A percentile compares a stretch with the other conserved stretches of the same genome.
phyloP scores from a whole-genome alignment of 2,888 invertebrate species.

The Aleiodes leptofemur region DNA sequence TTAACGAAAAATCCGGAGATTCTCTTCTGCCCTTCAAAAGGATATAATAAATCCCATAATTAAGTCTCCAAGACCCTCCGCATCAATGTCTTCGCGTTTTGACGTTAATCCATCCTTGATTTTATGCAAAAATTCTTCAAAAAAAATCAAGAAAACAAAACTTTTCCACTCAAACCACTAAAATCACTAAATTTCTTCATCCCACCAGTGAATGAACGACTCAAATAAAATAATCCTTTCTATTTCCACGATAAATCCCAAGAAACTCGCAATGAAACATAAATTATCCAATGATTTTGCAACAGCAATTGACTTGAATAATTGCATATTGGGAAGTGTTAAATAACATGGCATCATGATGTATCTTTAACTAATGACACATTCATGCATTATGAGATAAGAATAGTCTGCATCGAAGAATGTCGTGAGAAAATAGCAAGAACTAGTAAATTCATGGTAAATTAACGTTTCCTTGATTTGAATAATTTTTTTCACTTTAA shows the following conservation, averaged over 20 bases:
- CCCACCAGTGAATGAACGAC: too few species aligned
- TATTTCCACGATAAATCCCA: too few species aligned
- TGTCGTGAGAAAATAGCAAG: conserved; percentile 23
- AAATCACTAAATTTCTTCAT: too few species aligned
- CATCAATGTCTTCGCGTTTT: conserved; percentile 1
- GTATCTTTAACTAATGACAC: conserved; percentile 1
- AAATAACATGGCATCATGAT: conserved; percentile 10
- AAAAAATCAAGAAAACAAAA: too few species aligned
- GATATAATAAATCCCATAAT: neutral
- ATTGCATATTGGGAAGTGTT: conserved; percentile 30
- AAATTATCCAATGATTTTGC: conserved; percentile 6
- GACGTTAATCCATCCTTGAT: conserved; percentile 7
- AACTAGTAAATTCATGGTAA: neutral
- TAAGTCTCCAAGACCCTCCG: conserved; percentile 12
- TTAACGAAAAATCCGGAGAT: conserved; percentile 25
- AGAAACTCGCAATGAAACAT: too few species aligned
- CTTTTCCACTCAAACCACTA: too few species aligned
- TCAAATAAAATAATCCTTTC: too few species aligned
- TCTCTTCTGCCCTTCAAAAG: neutral
- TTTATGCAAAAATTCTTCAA: neutral
- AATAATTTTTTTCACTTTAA: neutral
- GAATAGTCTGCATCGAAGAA: conserved; percentile 10
- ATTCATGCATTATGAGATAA: conserved; percentile 12
- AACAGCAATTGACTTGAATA: conserved; percentile 9
- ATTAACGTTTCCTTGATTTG: too few species aligned